Conservation (phyloP, 2,113 vertebrate species). For the Protomyctophum bolini region DNA sequence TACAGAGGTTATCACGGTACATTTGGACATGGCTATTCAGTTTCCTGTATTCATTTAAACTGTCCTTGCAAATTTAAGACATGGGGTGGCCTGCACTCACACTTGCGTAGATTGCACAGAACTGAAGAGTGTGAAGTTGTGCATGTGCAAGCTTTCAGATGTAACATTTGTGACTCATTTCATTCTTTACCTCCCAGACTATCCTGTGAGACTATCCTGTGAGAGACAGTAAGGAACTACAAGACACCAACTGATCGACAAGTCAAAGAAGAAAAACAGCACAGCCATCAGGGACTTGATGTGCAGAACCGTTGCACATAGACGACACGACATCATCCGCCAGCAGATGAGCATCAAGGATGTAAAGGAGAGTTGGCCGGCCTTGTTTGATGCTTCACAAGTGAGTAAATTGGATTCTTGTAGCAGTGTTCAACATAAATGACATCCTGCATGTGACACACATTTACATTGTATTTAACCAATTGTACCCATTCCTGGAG, state of each 20-base stretch:
- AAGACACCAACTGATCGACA: not conserved
- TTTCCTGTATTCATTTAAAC: constrained; percentile 21
- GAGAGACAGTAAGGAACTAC: constrained; percentile 12
- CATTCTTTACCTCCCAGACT: constrained; percentile 27
- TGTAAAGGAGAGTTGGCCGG: constrained; percentile 38
- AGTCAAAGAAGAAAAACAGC: constrained; percentile 29
- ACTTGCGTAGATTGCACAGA: constrained; percentile 39
- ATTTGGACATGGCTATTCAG: constrained; percentile 20
- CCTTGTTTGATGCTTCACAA: not conserved
- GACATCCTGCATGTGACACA: no score
- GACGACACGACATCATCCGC: constrained; percentile 27
- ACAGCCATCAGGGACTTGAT: constrained; percentile 25
- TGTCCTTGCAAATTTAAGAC: constrained; percentile 53
- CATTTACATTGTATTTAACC: no score
- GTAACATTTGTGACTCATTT: constrained; percentile 18
- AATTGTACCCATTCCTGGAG: no score
- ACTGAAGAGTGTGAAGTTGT: not conserved
- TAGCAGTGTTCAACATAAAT: no score
- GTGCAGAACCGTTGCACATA: constrained; percentile 35
- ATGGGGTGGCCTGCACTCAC: constrained; percentile 24
- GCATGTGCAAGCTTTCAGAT: constrained; percentile 24
- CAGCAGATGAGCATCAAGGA: constrained; percentile 32
- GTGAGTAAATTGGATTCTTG: no score
- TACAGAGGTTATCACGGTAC: constrained; percentile 42
- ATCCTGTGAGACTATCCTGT: no score